Evolutionary conservation across 1,140 invertebrate species (phyloP).

Genomic region (Sogatella furcifera): DNA sequence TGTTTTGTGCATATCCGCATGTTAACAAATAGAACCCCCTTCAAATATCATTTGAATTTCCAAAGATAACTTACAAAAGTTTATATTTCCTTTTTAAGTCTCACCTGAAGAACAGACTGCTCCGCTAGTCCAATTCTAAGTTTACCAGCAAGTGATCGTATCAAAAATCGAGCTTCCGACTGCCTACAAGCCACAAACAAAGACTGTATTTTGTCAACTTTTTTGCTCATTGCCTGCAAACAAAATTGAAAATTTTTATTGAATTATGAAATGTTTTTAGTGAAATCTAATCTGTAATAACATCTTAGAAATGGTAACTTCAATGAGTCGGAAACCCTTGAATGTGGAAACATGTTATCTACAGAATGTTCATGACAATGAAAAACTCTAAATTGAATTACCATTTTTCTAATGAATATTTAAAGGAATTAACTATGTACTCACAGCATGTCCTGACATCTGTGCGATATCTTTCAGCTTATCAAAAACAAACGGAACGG

Average conservation of each 20-base stretch:
- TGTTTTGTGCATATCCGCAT: no score
- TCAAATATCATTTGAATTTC: neutral
- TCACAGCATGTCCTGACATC: constrained; percentile 68
- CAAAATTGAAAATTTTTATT: constrained; percentile 4
- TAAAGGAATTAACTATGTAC: constrained; percentile 23
- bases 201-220: constrained; percentile 84
- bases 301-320: no score
- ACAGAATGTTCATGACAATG: no score
- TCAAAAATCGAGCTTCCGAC: constrained; percentile 85
- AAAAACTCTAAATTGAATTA: no score
- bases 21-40: no score
- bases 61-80: neutral
- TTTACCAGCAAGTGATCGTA: constrained; percentile 88
- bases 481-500: constrained; percentile 60
- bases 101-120: constrained; percentile 78
- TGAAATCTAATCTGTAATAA: no score
- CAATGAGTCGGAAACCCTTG: no score
- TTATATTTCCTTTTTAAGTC: neutral
- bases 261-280: neutral
- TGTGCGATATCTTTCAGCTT: constrained; percentile 84
- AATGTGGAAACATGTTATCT: no score
- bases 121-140: constrained; percentile 94
- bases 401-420: no score
- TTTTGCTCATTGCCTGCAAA: constrained; percentile 65
- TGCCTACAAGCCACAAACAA: constrained; percentile 87